Evolutionary conservation across 2,888 invertebrate species (phyloP).

Genomic region (Cactoblastis cactorum): DNA sequence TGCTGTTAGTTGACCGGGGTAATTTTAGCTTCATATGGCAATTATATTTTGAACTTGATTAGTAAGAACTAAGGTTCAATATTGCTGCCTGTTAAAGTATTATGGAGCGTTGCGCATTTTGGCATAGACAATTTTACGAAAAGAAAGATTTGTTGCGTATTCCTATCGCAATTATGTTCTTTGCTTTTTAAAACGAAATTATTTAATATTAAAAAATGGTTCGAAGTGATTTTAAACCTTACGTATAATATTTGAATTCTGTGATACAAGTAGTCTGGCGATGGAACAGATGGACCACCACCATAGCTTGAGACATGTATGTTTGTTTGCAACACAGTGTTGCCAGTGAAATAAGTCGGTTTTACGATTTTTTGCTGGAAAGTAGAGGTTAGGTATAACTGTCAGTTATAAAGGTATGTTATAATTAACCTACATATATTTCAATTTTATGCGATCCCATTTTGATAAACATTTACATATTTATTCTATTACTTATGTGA

Average conservation of each 20-base stretch:
- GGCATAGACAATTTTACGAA: too few species aligned
- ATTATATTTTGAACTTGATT: neutral
- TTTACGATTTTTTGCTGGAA: neutral
- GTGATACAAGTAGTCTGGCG: conserved; percentile 1
- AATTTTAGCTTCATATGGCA: neutral
- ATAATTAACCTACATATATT: neutral
- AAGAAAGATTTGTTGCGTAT: too few species aligned
- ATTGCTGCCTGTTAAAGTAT: neutral
- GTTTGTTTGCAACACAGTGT: neutral
- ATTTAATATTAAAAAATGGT: neutral
- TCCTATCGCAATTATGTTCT: too few species aligned
- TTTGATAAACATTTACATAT: too few species aligned
- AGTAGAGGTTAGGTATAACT: neutral
- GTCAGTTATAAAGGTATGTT: neutral
- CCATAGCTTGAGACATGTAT: neutral
- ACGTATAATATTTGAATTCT: too few species aligned
- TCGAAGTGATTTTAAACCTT: too few species aligned
- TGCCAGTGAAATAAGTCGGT: neutral
- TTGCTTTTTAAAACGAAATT: neutral
- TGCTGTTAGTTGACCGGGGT: conserved; percentile 21
- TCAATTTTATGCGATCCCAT: neutral
- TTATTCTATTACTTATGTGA: too few species aligned
- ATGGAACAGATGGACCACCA: neutral
- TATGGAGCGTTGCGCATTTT: too few species aligned
- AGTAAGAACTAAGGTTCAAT: neutral